These are phyloP conservation scores for Hydrochoerus hydrochaeris DNA, from an alignment of 2,113 vertebrate genomes.

Conservation along the genomic window DNA sequence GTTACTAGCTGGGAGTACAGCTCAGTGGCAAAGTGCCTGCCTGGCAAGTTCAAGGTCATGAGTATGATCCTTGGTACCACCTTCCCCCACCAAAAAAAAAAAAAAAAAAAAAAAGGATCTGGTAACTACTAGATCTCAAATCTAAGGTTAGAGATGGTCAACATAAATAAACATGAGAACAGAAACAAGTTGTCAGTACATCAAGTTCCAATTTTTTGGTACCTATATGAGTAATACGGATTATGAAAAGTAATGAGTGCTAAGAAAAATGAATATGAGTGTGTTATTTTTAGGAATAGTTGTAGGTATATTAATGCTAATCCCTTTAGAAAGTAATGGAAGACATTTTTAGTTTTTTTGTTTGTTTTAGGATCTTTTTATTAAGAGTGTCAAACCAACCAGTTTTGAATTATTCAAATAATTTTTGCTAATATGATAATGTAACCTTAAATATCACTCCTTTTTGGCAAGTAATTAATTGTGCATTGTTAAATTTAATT, in stretches of 20 bases:
- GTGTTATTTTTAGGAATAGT: background rate
- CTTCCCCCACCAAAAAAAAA: no score
- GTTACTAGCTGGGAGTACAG: no score
- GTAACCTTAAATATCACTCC: background rate
- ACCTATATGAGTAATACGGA: background rate
- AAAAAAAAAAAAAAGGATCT: background rate
- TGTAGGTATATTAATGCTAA: background rate
- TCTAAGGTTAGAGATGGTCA: background rate
- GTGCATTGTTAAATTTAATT: constrained; percentile 7
- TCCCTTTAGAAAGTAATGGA: background rate
- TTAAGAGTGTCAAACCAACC: background rate
- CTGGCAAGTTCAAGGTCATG: no score
- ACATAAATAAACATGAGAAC: background rate
- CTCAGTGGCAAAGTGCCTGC: no score
- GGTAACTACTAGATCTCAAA: background rate
- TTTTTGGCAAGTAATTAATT: constrained; percentile 24
- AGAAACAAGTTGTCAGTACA: background rate
- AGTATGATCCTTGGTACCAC: no score
- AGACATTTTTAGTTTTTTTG: background rate
- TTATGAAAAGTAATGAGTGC: background rate
- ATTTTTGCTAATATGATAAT: constrained; percentile 24
- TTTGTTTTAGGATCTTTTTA: constrained; percentile 15
- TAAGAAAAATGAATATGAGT: background rate
- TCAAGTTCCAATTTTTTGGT: background rate
- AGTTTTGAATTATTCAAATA: background rate